phyloP scores from a whole-genome alignment of 2,888 invertebrate genomes.

The Synergus gifuensis region DNA sequence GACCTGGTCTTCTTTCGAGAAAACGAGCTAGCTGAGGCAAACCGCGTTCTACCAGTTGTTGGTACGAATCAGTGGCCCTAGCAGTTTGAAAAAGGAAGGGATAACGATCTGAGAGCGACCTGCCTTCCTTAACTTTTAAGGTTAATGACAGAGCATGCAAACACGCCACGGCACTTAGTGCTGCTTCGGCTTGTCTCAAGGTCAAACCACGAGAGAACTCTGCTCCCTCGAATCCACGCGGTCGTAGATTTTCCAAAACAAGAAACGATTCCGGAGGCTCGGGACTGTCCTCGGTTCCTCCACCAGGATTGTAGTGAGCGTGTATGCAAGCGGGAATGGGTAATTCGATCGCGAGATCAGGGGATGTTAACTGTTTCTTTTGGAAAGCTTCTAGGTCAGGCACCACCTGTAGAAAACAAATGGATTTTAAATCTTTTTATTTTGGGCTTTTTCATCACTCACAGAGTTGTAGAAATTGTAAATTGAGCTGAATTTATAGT shows the following conservation, averaged over 20 bases:
- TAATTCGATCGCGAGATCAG: conserved; percentile 78
- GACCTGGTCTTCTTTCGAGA: conserved; percentile 83
- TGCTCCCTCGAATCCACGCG: conserved; percentile 82
- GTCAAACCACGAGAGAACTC: conserved; percentile 86
- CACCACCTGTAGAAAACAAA: conserved; percentile 79
- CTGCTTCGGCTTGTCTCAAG: conserved; percentile 83
- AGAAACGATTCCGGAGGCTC: conserved; percentile 83
- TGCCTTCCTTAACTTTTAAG: conserved; percentile 80
- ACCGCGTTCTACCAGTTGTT: conserved; percentile 87
- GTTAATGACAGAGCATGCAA: conserved; percentile 87
- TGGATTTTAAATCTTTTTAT: conserved; percentile 24
- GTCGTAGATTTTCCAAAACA: conserved; percentile 87
- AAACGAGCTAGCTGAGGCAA: conserved; percentile 87
- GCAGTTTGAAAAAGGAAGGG: conserved; percentile 88
- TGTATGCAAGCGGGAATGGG: conserved; percentile 86
- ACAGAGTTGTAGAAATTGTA: too few relatives aligned
- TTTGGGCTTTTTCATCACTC: too few relatives aligned
- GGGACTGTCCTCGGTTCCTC: conserved; percentile 73
- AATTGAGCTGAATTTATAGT: too few relatives aligned
- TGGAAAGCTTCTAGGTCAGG: conserved; percentile 85
- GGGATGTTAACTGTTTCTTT: conserved; percentile 73
- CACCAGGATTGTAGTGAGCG: conserved; percentile 81
- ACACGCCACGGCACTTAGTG: conserved; percentile 85
- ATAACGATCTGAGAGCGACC: conserved; percentile 79
- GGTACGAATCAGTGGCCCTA: conserved; percentile 88